Base-by-base conservation (phyloP, 1,140 invertebrate species). In the Procambarus clarkii region DNA sequence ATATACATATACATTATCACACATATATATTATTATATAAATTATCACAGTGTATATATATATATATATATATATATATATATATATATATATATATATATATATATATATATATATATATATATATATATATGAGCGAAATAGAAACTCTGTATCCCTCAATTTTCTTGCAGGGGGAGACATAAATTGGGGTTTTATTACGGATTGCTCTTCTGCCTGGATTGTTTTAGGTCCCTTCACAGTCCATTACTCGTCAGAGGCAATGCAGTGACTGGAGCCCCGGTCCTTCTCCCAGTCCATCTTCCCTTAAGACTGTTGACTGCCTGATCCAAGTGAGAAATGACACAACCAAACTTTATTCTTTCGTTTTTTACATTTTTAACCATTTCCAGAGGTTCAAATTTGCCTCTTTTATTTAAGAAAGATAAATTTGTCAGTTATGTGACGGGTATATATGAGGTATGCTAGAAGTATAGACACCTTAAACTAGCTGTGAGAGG, bases 171-270 rank as follows among this genome's bases (percentile, higher is more conserved):
- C 64, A 85, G 83, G 24, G 83, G 24, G 18, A 74, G 83, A 85
- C 83, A 71, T 85, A 85, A 85, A 85, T 85, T 71, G 83, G 44
- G 83, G 83, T 85, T 85, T 85, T 85, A 85, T 85, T 85, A 85
- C 83, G 60, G 69, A 85, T 85, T 85, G 83, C 69, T 69, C 83
- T 85, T 85, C 83, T 85, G 83, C 83, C 60, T 85, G 83, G 69
- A 45, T 85, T 71, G 69, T 71, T 85, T 71, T 85, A 71, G 69
- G 54, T 69, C 78, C 34, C 45, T 71, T 76, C 84, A 76, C 84
- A 86, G 18, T 54, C 84, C 84, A 86, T 86, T 86, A 86, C 84
- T 86, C 50, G 45, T 74, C 45, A 76, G 69, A 86, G 84, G 84
- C 84, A 86, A 86, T 86, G 84, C 84, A 86, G 69, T n/a, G 64